Conservation (phyloP, 2,888 invertebrate genomes). For the Scaptodrosophila latifasciaeformis region DNA sequence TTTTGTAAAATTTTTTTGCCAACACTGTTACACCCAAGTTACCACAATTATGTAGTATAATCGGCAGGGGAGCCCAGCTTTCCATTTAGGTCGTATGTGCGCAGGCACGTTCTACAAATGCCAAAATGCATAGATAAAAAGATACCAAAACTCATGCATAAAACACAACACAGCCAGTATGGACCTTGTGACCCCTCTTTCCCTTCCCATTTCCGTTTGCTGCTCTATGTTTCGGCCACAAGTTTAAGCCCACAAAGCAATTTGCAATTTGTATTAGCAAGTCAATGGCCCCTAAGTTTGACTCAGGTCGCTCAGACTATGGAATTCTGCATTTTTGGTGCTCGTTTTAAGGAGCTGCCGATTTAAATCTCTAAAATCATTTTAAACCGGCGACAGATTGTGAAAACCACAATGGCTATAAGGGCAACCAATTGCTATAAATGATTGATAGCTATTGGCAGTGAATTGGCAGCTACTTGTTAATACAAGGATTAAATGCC, state of each 20-base stretch:
- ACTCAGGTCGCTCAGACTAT: conserved; percentile 16
- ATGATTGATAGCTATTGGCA: not conserved
- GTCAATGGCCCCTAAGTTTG: conserved; percentile 45
- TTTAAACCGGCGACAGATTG: not conserved
- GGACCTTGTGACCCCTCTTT: no score
- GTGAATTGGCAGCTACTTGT: not conserved
- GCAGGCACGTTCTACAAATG: conserved; percentile 36
- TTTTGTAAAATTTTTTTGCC: conserved; percentile 37
- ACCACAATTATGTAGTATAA: conserved; percentile 50
- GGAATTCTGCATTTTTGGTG: no score
- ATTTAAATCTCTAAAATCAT: conserved; percentile 15
- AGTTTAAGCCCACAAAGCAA: no score
- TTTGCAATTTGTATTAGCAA: conserved; percentile 20
- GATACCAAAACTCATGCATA: not conserved
- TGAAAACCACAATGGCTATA: no score
- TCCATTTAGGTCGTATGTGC: conserved; percentile 44
- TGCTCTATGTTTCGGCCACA: no score
- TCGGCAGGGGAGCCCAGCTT: conserved; percentile 38
- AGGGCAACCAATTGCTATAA: not conserved
- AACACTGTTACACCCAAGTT: not conserved
- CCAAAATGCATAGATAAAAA: not conserved
- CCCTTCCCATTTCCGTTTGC: no score
- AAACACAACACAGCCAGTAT: not conserved
- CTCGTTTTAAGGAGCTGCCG: conserved; percentile 1
- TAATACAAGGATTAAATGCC: not conserved